A percentile compares a stretch with the other conserved stretches of the same genome.
These are phyloP conservation scores for Pyralis farinalis DNA, from an alignment of 2,888 invertebrate species.

Conservation along the genomic window DNA sequence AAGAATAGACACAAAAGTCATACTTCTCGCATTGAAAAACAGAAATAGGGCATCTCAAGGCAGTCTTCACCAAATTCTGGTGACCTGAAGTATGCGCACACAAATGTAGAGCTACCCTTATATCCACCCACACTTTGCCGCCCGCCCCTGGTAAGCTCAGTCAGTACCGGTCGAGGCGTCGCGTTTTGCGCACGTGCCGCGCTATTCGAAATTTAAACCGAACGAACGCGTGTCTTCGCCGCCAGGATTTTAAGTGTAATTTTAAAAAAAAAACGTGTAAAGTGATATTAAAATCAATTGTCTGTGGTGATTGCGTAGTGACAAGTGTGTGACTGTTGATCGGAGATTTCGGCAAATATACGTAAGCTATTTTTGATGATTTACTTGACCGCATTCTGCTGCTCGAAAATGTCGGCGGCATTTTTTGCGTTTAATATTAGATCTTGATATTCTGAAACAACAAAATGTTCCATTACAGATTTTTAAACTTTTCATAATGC, in stretches of 20 bases:
- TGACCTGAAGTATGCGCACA: constrained; percentile 63
- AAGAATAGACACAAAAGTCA: no score
- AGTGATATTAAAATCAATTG: constrained; percentile 2
- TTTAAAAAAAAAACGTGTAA: constrained; percentile 5
- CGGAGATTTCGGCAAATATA: constrained; percentile 10
- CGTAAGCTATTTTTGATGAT: constrained; percentile 38
- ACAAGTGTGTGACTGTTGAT: background rate
- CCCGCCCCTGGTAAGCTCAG: constrained; percentile 42
- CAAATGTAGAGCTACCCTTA: constrained; percentile 37
- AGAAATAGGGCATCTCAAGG: constrained; percentile 56
- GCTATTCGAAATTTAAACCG: background rate
- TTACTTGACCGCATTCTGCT: constrained; percentile 26
- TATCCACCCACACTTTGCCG: constrained; percentile 24
- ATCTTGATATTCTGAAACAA: background rate
- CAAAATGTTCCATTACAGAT: no score
- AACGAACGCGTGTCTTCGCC: constrained; percentile 6
- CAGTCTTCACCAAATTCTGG: constrained; percentile 69
- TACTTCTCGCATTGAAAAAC: constrained; percentile 16
- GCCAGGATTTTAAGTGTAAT: background rate
- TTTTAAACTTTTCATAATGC: no score
- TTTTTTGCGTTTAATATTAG: constrained; percentile 10
- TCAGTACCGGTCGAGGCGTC: constrained; percentile 38
- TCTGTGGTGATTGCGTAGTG: constrained; percentile 4
- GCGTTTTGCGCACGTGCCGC: background rate
- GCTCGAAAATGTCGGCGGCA: constrained; percentile 9